Evolutionary conservation across 2,888 invertebrate species (phyloP).

Genomic region (Calameuta filiformis): DNA sequence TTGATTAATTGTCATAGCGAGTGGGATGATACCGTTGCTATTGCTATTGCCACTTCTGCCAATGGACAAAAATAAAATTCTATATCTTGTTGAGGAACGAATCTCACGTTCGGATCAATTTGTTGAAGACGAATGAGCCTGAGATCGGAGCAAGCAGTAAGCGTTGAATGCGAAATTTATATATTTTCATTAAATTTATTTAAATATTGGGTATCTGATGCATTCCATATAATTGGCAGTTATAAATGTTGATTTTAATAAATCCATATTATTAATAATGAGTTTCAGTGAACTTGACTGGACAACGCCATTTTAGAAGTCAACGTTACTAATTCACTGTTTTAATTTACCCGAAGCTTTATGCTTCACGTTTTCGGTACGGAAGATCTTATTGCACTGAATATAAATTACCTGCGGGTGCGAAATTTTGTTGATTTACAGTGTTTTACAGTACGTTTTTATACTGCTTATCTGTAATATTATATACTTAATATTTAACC

Average conservation of each 20-base stretch:
- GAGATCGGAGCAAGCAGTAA: not conserved
- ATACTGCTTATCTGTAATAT: not conserved
- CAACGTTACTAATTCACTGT: slow-evolving; percentile 20
- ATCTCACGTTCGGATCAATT: not conserved
- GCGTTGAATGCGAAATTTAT: not conserved
- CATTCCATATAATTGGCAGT: slow-evolving; percentile 21
- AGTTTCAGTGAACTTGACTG: slow-evolving; percentile 17
- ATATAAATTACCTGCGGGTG: not conserved
- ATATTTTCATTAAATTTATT: not conserved
- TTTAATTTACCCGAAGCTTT: not conserved
- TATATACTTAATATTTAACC: not conserved
- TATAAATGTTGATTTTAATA: slow-evolving; percentile 59
- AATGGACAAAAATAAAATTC: not conserved
- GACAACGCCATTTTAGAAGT: slow-evolving; percentile 18
- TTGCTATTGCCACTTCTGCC: not conserved
- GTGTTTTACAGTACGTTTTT: not conserved
- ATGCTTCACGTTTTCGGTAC: not conserved
- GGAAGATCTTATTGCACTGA: not conserved
- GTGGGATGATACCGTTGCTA: not conserved
- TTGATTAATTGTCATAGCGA: not conserved
- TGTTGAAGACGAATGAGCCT: not conserved
- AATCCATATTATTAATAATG: slow-evolving; percentile 29
- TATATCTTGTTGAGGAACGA: not conserved
- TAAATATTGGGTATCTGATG: not conserved
- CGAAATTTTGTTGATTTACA: not conserved